Evolutionary conservation across 2,888 invertebrate genomes (phyloP).

Genomic region (Anticlea derivata): DNA sequence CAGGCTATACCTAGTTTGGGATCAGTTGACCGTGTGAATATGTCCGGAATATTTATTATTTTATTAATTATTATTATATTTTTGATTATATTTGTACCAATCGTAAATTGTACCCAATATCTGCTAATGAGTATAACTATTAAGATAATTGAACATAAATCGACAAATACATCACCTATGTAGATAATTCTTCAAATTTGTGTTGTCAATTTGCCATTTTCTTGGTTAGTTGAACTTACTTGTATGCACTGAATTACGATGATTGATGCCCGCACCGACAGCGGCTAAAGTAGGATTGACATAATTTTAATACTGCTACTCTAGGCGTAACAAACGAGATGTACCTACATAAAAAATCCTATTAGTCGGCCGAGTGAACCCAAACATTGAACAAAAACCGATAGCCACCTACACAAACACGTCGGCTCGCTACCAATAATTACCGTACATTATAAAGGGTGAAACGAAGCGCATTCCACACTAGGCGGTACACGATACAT

Average conservation of each 20-base stretch:
- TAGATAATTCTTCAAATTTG: no score
- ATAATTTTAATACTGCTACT: conserved; percentile 68
- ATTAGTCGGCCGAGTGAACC: conserved; percentile 66
- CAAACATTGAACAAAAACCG: conserved; percentile 69
- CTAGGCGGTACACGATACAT: conserved; percentile 56
- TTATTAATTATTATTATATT: no score
- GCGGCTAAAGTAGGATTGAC: conserved; percentile 62
- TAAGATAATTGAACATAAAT: conserved; percentile 18
- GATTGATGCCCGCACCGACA: conserved; percentile 57
- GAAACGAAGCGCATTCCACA: conserved; percentile 74
- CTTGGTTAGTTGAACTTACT: conserved; percentile 41
- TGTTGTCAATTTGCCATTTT: no score
- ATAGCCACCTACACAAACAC: conserved; percentile 58
- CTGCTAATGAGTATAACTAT: no score
- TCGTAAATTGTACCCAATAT: not conserved
- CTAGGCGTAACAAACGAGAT: conserved; percentile 48
- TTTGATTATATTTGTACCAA: not conserved
- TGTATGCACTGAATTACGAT: conserved; percentile 49
- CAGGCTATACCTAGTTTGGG: no score
- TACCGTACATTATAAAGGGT: conserved; percentile 74
- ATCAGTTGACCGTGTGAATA: no score
- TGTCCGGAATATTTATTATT: no score
- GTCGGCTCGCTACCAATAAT: conserved; percentile 69
- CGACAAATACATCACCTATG: conserved; percentile 10
- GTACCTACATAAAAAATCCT: conserved; percentile 67